Evolutionary conservation across 2,113 vertebrate genomes (phyloP), one percentile per base, ranked within the genome.

Genomic region (Anoura caudifer): DNA sequence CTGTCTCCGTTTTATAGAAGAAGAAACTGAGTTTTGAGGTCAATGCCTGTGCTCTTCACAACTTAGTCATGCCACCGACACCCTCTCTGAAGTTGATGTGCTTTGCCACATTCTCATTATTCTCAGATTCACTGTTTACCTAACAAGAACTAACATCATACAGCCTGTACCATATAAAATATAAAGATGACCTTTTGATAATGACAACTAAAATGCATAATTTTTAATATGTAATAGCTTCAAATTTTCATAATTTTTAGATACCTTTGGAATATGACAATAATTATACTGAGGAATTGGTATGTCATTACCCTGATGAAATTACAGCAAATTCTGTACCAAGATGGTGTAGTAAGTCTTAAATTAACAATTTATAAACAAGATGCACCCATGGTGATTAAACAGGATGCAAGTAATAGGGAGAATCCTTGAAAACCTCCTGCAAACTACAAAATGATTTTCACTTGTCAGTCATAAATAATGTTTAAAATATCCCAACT

Each of bases 171-270:
- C 31, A 79, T 6, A n/a, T 75, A 61, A 94, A 50, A 50, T 89
- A 61, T 9, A 76, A 61, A 43, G 75, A 45, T 28, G 63, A 52
- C 50, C 36, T 85, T 67, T 61, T 77, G 65, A 45, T 87, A 81
- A 95, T 94, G 47, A 43, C 76, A 89, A 31, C 52, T 36, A 85
- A 90, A 95, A 69, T 67, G 67, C 1, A 13, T 28, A 17, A 0
- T 75, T 43, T 38, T n/a, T 82, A 75, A 91, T 84, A 77, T 84
- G 91, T 65, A 94, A 67, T 33, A 86, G 47, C 45, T 83, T 90
- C 7, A 54, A 65, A 84, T 59, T 69, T 96, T 95, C 9, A 56
- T 81, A 69, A 82, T 76, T 91, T 91, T 77, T 88, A 77, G 28
- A 16, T 85, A 24, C 28, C 4, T 72, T 93, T 97, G 43, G 41